Evolutionary conservation across 2,888 invertebrate species (phyloP), one percentile per base, ranked within the genome.

Genomic region (Hypomecis atomaria): DNA sequence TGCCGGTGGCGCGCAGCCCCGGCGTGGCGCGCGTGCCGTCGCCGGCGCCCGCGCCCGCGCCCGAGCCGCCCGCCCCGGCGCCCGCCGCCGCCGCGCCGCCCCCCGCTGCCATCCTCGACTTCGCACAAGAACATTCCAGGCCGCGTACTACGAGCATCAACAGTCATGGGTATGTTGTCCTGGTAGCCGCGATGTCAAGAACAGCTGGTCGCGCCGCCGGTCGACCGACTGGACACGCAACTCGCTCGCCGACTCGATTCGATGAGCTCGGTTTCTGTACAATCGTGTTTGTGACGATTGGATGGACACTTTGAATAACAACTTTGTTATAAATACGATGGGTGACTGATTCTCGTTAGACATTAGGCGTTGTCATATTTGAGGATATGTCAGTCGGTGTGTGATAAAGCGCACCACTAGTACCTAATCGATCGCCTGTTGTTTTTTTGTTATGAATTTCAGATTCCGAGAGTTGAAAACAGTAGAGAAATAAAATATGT

Each of bases 121-220:
- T 88, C 83, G 85, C 86, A 88, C 89, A 89, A 87, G 92, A 93
- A 90, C 92, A 91, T 90, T 93, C 92, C 88, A 92, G 92, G 84
- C 89, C 90, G 81, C 88, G 91, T 74, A 86, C 89, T 74, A 84
- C 86, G 70, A 92, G 87, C 82, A 86, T 77, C 81, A 90, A 78
- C 82, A 90, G 88, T 81, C 91, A 91, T 83, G 92, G 92, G 93
- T 93, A 83, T 88, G 85, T 78, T 77, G 69, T 77, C 89, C 89
- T 90, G 78, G 90, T 91, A 87, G 62, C 72, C 68, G 69, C 77
- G 81, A 81, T 85, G 83, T 85, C 81, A 71, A 62, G 83, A 90
- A 89, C 90, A 90, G 89, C 90, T 91, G 89, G 68, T 68, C 60
- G 60, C 43, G 10, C 42, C 50, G 52, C 43, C 36, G 62, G 44